Evolutionary conservation across 2,113 vertebrate species (phyloP).

Genomic region (Tachuris rubrigastra): DNA sequence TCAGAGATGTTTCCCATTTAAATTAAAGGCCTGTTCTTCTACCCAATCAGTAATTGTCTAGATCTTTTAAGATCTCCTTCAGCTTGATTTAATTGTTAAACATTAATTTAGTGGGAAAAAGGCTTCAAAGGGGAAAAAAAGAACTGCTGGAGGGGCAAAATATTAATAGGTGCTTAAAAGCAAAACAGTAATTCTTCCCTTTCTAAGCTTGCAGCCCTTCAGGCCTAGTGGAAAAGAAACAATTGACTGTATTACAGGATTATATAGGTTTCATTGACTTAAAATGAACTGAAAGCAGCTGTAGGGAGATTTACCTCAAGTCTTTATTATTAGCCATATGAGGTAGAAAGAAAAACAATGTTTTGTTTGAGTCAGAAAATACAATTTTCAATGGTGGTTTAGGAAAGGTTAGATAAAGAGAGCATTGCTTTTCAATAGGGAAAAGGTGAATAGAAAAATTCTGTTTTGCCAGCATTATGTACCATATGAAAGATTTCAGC

Average conservation of each 20-base stretch:
- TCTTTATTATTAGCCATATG: constrained; percentile 89
- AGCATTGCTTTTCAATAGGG: constrained; percentile 27
- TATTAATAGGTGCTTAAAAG: constrained; percentile 84
- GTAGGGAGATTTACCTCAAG: constrained; percentile 91
- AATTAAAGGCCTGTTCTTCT: constrained; percentile 79
- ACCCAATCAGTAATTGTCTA: constrained; percentile 83
- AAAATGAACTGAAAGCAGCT: constrained; percentile 94
- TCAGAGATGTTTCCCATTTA: constrained; percentile 87
- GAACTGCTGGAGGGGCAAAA: constrained; percentile 75
- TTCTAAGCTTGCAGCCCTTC: constrained; percentile 86
- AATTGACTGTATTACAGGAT: constrained; percentile 89
- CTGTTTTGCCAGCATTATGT: constrained; percentile 55
- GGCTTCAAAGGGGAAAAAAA: constrained; percentile 74
- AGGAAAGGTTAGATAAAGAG: constrained; percentile 72
- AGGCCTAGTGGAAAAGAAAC: constrained; percentile 85
- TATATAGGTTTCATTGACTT: constrained; percentile 94
- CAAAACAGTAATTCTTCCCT: constrained; percentile 87
- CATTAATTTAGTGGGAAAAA: constrained; percentile 82
- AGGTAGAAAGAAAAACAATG: constrained; percentile 86
- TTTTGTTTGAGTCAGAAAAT: constrained; percentile 82
- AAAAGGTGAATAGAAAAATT: constrained; percentile 68
- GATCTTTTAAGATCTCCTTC: constrained; percentile 79
- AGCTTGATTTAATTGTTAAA: constrained; percentile 87
- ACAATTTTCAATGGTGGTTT: constrained; percentile 77
- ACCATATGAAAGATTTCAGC: constrained; percentile 19